Conservation (phyloP, 2,888 invertebrate species). For the Neuroscelio doddi region DNA sequence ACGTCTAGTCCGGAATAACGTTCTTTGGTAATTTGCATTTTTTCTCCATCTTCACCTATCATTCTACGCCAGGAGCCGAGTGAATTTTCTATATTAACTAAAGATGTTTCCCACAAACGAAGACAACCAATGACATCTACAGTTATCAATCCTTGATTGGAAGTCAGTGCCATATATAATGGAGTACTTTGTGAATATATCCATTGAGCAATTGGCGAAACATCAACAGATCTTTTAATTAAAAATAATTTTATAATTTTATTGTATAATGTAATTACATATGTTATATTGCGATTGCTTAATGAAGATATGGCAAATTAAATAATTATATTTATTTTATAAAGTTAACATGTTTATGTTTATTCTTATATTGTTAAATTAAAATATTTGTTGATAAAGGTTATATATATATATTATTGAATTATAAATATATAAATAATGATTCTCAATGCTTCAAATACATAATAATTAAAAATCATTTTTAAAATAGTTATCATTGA, state of each 20-base stretch:
- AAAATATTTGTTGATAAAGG: too few species aligned
- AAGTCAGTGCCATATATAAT: conserved; percentile 69
- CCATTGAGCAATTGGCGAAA: conserved; percentile 72
- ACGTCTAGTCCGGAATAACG: conserved; percentile 79
- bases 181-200: conserved; percentile 70
- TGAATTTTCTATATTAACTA: conserved; percentile 69
- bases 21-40: conserved; percentile 83
- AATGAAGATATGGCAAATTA: too few species aligned
- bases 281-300: too few species aligned
- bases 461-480: too few species aligned
- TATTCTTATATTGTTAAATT: too few species aligned
- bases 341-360: too few species aligned
- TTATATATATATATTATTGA: too few species aligned
- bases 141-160: conserved; percentile 74
- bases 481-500: too few species aligned
- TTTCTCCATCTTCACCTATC: conserved; percentile 71
- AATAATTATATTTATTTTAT: too few species aligned
- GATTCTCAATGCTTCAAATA: too few species aligned
- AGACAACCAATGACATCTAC: conserved; percentile 76
- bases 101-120: conserved; percentile 75
- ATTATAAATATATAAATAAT: too few species aligned
- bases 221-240: conserved; percentile 56
- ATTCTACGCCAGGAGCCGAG: conserved; percentile 73
- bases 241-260: conserved; percentile 3
- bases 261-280: too few species aligned